Percentiles rank a stretch among this genome's conserved stretches.
Evolutionary conservation across 2,888 invertebrate species (phyloP).

Genomic region (Mythimna lalbum): DNA sequence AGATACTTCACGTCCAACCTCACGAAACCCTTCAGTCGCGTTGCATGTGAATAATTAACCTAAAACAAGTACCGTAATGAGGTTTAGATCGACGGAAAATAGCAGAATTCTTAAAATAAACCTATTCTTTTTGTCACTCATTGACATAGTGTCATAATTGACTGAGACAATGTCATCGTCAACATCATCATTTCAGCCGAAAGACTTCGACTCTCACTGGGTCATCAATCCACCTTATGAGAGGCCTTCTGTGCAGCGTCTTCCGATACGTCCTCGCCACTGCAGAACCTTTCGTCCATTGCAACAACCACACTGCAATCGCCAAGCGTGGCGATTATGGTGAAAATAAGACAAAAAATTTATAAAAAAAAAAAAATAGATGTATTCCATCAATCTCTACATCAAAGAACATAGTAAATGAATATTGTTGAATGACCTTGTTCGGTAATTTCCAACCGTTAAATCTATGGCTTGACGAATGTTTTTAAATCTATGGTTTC

Average conservation of each 20-base stretch:
- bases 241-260: too few species aligned
- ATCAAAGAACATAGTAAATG: background rate
- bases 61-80: conserved; percentile 65
- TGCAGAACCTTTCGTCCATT: too few species aligned
- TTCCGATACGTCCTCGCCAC: too few species aligned
- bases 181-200: too few species aligned
- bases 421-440: background rate
- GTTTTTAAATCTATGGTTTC: background rate
- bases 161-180: too few species aligned
- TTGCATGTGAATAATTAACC: conserved; percentile 94
- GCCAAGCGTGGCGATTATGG: too few species aligned
- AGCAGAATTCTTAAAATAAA: background rate
- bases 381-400: background rate
- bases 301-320: too few species aligned
- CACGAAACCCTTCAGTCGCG: conserved; percentile 96
- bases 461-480: background rate
- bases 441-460: background rate
- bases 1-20: conserved; percentile 98
- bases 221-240: too few species aligned
- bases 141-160: background rate
- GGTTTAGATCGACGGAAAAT: background rate
- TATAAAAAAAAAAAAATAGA: background rate
- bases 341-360: too few species aligned
- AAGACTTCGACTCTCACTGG: too few species aligned
- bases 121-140: background rate